Evolutionary conservation across 2,888 invertebrate species (phyloP), one percentile per base, ranked within the genome.

Genomic region (Ceramica pisi): DNA sequence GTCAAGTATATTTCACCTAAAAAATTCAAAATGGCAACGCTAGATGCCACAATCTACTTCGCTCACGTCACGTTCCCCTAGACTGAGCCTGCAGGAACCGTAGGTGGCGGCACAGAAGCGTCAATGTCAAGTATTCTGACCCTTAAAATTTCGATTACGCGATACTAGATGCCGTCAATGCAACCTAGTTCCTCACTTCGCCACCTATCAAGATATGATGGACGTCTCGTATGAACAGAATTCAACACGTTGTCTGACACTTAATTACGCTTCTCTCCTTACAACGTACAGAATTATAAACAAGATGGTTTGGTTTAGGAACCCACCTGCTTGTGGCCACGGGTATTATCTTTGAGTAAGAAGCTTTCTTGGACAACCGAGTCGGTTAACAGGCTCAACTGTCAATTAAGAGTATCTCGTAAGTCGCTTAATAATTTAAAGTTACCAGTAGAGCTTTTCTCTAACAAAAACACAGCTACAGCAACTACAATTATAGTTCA

Each of bases 191-290:
- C 51, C 26, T 16, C 50, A 51, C 16, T 51, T 31, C 50, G 38
- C 57, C 46, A n/a, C 21, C 16, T 57, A 21, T 46, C 57, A 57
- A 19, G 44, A 14, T 46, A 53, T 23, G 16, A n/a, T 67, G 38
- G 76, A n/a, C 12, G 38, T 38, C 19, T n/a, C 41, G 8, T 21
- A n/a, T 10, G 68, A 55, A 23, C 7, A 38, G 59, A 41, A 65
- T 46, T 60, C 41, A 35, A 74, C 60, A 78, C 16, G 57, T 50
- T 26, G 50, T 63, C 68, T 66, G 69, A 26, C 62, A 63, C 66
- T 63, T 56, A 31, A 74, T 74, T 70, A 78, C 50, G 38, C 7
- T 48, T 55, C 26, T 60, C 51, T 53, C n/a, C 50, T 60, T 55
- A 35, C 63, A 60, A 31, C 35, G 50, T 53, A 31, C 23, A 12